Conservation (phyloP, 2,113 vertebrate species). For the Poeciliopsis occidentalis region DNA sequence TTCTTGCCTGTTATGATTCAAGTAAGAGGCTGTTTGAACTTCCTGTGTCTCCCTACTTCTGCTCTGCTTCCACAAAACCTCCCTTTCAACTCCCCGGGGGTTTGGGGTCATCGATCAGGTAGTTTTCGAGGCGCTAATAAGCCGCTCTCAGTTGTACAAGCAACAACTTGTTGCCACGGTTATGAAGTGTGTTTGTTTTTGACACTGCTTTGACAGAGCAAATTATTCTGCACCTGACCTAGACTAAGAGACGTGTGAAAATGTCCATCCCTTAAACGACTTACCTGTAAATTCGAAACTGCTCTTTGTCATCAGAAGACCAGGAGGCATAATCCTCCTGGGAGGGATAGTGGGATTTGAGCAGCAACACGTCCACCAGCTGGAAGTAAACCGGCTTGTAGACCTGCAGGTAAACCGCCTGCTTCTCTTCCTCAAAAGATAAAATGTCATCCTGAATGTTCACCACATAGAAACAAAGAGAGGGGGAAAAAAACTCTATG, state of each 20-base stretch:
- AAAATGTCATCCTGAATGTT: conserved; percentile 90
- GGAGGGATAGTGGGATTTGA: conserved; percentile 93
- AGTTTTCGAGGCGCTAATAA: too few species aligned
- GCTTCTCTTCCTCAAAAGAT: conserved; percentile 93
- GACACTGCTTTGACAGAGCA: neutral
- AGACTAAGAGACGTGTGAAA: neutral
- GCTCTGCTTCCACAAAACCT: too few species aligned
- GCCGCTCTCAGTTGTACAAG: too few species aligned
- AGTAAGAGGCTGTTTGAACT: too few species aligned
- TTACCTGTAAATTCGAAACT: conserved; percentile 97
- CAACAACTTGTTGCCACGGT: too few species aligned
- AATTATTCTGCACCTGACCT: neutral
- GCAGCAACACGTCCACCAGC: conserved; percentile 93
- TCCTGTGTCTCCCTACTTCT: too few species aligned
- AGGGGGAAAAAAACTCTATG: neutral
- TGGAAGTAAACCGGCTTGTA: conserved; percentile 97
- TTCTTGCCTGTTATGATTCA: too few species aligned
- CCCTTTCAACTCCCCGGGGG: too few species aligned
- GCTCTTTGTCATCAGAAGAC: conserved; percentile 97
- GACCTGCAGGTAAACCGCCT: conserved; percentile 92
- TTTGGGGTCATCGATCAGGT: too few species aligned
- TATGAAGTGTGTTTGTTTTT: neutral
- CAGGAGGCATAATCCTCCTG: conserved; percentile 91
- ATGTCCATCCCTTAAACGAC: neutral
- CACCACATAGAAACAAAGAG: neutral